phyloP scores from a whole-genome alignment of 2,888 invertebrate genomes.

The Caenorhabditis afra region DNA sequence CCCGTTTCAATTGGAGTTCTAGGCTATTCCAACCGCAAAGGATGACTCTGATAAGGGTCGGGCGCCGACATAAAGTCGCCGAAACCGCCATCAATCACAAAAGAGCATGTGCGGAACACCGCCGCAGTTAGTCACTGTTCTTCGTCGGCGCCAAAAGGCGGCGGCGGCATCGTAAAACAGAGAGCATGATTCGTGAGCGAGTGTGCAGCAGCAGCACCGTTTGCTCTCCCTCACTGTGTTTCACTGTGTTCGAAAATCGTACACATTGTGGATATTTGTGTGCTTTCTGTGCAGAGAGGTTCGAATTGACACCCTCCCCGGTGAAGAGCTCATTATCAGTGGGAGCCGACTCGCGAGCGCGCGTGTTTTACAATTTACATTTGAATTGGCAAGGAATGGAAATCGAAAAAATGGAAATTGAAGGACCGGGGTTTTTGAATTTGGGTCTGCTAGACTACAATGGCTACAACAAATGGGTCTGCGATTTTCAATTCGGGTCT shows the following conservation, averaged over 20 bases:
- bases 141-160: too few species aligned
- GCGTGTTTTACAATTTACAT: too few species aligned
- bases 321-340: slow-evolving; percentile 4
- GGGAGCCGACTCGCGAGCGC: slow-evolving; percentile 1
- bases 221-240: background rate
- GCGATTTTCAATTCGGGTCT: background rate
- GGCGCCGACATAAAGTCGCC: too few species aligned
- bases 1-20: too few species aligned
- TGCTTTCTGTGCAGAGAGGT: background rate
- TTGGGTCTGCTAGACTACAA: background rate
- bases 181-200: slow-evolving; percentile 7
- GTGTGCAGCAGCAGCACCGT: too few species aligned
- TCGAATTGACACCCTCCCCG: background rate
- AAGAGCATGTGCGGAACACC: background rate
- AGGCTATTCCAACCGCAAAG: too few species aligned
- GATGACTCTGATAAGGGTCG: too few species aligned
- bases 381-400: background rate
- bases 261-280: background rate
- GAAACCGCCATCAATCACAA: too few species aligned
- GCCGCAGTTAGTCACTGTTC: background rate
- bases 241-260: background rate
- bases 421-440: background rate
- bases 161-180: slow-evolving; percentile 3
- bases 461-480: background rate
- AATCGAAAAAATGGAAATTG: background rate